These are phyloP conservation scores for Syrista parreyssii DNA, from an alignment of 2,888 invertebrate species.

Conservation along the genomic window DNA sequence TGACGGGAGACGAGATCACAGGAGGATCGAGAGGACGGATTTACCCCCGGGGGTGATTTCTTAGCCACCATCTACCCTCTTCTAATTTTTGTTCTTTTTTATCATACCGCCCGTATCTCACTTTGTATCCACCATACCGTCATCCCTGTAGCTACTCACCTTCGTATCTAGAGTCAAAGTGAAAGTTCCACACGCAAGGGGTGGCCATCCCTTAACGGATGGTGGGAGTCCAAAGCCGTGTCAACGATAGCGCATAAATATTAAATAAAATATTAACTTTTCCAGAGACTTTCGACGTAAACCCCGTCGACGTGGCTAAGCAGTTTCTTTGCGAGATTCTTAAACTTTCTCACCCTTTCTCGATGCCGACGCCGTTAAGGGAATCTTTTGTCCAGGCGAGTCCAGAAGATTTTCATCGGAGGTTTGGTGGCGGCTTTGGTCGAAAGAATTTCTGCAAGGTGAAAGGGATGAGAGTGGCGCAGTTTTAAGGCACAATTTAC, in stretches of 20 bases:
- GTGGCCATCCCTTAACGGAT: neutral
- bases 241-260: conserved; percentile 24
- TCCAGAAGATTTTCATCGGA: neutral
- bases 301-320: conserved; percentile 21
- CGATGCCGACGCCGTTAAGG: conserved; percentile 4
- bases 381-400: conserved; percentile 19
- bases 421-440: neutral
- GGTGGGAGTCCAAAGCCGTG: neutral
- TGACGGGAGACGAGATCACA: conserved; percentile 9
- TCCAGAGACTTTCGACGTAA: conserved; percentile 20
- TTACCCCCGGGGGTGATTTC: neutral
- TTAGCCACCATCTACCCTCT: neutral
- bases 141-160: neutral
- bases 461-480: conserved; percentile 10
- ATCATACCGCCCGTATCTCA: neutral
- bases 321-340: conserved; percentile 23
- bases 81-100: neutral
- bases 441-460: conserved; percentile 18
- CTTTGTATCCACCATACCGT: neutral
- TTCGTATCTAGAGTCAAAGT: neutral
- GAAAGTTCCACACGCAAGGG: neutral
- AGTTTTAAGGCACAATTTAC: conserved; percentile 23
- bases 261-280: conserved; percentile 25
- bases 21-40: neutral
- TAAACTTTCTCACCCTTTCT: conserved; percentile 24